Base-by-base conservation (phyloP, 2,797 vertebrate genomes). In the Eulemur albifrons region DNA sequence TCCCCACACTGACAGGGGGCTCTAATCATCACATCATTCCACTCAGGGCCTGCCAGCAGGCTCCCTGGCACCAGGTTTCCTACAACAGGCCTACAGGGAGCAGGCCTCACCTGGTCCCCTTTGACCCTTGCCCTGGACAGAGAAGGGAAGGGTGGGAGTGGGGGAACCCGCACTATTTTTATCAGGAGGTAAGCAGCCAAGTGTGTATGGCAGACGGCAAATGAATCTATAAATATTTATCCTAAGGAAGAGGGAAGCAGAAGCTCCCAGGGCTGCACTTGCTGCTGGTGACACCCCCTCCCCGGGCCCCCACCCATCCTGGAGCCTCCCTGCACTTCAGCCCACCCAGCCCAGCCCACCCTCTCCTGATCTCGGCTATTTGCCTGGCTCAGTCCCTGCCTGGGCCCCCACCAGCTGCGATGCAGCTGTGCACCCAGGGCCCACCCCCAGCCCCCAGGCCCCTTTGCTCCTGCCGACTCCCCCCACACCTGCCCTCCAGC, bases 161-260 rank as follows among this genome's bases (percentile, higher is more conserved):
- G 93, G 73, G 93, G 57, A 61, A 89, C 81, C 92, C 38, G 93
- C 96, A 91, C 97, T 98, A 97, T 98, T 98, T 98, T 97, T 98
- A 98, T 80, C 97, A 95, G 97, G 97, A 98, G 97, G 98, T 98
- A 97, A 97, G 98, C 98, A 98, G 98, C 98, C 98, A 98, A 99
- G 98, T 98, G 98, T 98, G 95, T 97, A 97, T 97, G 97, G 97
- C 98, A 98, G 98, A 98, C 96, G n/a, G 98, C 97, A 98, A 98
- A 98, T 97, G 98, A 98, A 98, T 97, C 98, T 97, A 98, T 98
- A 98, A 98, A 99, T 99, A 98, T 98, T 98, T 99, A 98, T 98
- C 97, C 97, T 96, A 97, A 98, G 98, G 98, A 98, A 98, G 97
- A 98, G 98, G 98, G 97, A 98, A 97, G 97, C 98, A 98, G 97